A percentile compares a stretch with the other conserved stretches of the same genome.
Evolutionary conservation across 2,113 vertebrate genomes (phyloP).

Genomic region (Nipponia nippon): DNA sequence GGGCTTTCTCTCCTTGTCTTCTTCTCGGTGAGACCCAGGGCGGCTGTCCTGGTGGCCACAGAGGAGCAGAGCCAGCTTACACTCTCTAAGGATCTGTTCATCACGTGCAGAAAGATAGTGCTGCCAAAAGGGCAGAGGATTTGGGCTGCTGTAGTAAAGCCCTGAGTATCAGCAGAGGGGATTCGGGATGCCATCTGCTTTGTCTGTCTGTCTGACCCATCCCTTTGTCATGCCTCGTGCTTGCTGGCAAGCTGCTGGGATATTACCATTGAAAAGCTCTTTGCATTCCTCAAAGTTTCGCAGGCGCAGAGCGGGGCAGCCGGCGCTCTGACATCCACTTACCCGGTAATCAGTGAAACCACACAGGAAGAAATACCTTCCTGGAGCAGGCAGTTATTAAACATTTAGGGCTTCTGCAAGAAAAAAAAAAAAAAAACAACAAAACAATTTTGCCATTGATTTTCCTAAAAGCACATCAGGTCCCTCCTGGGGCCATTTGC

Average conservation of each 20-base stretch:
- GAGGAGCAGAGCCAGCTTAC: background rate
- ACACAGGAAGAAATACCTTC: background rate
- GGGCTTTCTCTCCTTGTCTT: background rate
- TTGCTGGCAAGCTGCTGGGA: background rate
- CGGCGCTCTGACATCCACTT: fast-evolving
- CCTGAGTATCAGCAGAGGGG: background rate
- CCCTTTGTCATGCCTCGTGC: background rate
- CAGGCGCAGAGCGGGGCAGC: fast-evolving
- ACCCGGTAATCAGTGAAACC: fast-evolving
- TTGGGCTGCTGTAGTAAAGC: background rate
- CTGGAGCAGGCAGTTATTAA: background rate
- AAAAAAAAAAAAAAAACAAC: too few species aligned
- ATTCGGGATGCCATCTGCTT: background rate
- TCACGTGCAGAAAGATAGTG: background rate
- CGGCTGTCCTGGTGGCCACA: background rate
- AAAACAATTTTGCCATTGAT: background rate
- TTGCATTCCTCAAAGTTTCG: background rate
- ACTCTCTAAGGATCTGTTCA: background rate
- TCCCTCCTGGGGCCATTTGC: background rate
- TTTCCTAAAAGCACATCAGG: background rate
- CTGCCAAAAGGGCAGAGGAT: background rate
- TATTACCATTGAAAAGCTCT: background rate
- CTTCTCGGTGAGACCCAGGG: background rate
- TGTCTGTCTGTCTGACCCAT: background rate
- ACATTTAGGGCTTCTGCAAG: background rate